A percentile compares a stretch with the other conserved stretches of the same genome.
phyloP scores from a whole-genome alignment of 2,888 invertebrate genomes.

The Calliopum simillimum region DNA sequence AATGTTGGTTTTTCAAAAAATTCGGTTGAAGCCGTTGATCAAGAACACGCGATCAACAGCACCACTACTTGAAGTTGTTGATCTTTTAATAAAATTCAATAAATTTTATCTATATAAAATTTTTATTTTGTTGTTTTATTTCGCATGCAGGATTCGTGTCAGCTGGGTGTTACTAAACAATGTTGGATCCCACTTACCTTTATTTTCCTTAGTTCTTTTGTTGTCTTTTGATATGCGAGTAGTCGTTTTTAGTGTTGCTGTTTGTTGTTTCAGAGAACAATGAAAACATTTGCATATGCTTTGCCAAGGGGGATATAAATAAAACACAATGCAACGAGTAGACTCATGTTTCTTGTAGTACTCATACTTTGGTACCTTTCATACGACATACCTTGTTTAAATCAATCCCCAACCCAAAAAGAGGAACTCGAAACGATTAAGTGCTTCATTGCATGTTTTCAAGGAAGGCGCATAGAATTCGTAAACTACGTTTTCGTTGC shows the following conservation, averaged over 20 bases:
- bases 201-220: not conserved
- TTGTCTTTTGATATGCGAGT: not conserved
- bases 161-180: no score
- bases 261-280: constrained; percentile 35
- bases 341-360: not conserved
- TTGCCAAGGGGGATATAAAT: constrained; percentile 40
- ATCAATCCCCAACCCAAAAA: constrained; percentile 26
- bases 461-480: constrained; percentile 33
- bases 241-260: not conserved
- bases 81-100: no score
- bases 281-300: constrained; percentile 50
- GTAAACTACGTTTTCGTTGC: constrained; percentile 23
- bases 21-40: no score
- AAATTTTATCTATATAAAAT: no score
- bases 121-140: no score
- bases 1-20: no score
- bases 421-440: constrained; percentile 44
- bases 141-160: no score
- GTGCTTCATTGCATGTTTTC: constrained; percentile 51
- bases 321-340: constrained; percentile 25
- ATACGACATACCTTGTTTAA: constrained; percentile 21
- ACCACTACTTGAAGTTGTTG: no score
- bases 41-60: no score
- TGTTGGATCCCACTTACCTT: no score
- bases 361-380: not conserved